phyloP scores from a whole-genome alignment of 2,888 invertebrate genomes.

The Ecliptopera silaceata region DNA sequence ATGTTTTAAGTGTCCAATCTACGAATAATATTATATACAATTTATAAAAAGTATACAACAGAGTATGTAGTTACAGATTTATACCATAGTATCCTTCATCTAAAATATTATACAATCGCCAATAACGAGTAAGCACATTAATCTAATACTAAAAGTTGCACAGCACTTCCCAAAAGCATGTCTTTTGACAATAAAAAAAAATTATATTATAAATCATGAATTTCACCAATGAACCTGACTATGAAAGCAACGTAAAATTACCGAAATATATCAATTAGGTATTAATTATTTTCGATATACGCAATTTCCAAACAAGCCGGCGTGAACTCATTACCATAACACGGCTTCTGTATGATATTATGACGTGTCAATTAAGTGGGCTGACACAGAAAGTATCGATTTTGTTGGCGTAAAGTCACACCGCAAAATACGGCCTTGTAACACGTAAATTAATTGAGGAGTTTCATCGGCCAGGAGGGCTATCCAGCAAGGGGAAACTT shows the following conservation, averaged over 20 bases:
- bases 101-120: too few relatives aligned
- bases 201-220: not conserved
- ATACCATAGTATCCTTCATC: too few relatives aligned
- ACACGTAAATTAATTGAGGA: conserved; percentile 2
- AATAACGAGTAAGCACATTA: too few relatives aligned
- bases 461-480: not conserved
- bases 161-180: too few relatives aligned
- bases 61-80: too few relatives aligned
- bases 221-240: not conserved
- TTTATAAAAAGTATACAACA: too few relatives aligned
- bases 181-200: not conserved
- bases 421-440: conserved; percentile 9
- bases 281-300: not conserved
- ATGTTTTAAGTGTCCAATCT: too few relatives aligned
- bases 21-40: too few relatives aligned
- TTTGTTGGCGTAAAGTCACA: conserved; percentile 4
- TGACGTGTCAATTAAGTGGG: conserved; percentile 3
- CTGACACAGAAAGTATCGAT: conserved; percentile 1
- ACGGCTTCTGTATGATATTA: not conserved
- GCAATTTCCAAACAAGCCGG: not conserved
- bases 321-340: conserved; percentile 1
- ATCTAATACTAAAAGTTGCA: too few relatives aligned
- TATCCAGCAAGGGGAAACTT: too few relatives aligned
- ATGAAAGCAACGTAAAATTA: not conserved
- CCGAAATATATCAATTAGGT: not conserved